Evolutionary conservation across 2,113 vertebrate species (phyloP).

Genomic region (Colinus virginianus): DNA sequence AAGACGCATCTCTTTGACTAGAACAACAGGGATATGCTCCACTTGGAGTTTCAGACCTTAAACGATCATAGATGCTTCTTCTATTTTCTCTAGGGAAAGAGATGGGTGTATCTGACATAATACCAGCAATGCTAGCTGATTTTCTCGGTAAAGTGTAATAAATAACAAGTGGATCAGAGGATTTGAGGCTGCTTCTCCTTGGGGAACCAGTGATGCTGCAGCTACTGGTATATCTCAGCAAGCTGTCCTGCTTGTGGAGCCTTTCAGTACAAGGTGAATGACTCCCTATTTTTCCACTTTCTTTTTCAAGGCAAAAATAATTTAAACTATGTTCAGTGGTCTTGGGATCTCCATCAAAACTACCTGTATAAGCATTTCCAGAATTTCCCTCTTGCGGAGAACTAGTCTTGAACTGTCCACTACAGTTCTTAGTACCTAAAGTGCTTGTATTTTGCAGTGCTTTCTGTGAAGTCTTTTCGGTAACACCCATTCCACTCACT

Average conservation of each 20-base stretch:
- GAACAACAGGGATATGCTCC: slow-evolving; percentile 9
- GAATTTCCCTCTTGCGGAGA: neutral
- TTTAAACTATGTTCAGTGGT: neutral
- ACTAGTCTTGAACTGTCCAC: neutral
- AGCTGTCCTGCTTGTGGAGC: slow-evolving; percentile 27
- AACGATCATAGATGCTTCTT: neutral
- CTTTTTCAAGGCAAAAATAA: slow-evolving; percentile 56
- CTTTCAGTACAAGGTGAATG: slow-evolving; percentile 49
- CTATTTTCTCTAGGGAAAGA: slow-evolving; percentile 57
- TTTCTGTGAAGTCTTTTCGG: slow-evolving; percentile 28
- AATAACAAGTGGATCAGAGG: slow-evolving; percentile 36
- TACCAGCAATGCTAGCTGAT: slow-evolving; percentile 56
- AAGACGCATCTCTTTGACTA: slow-evolving; percentile 7
- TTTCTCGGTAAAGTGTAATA: slow-evolving; percentile 77
- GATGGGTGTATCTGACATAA: neutral
- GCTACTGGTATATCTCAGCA: neutral
- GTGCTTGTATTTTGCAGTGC: slow-evolving; percentile 40
- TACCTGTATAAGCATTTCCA: neutral
- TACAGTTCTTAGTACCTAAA: slow-evolving; percentile 12
- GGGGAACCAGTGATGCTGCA: slow-evolving; percentile 6
- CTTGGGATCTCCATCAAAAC: neutral
- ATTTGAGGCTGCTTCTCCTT: neutral
- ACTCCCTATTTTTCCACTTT: slow-evolving; percentile 18
- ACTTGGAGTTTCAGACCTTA: neutral
- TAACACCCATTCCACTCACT: neutral